Evolutionary conservation across 1,140 invertebrate species (phyloP).

Genomic region (Drosophila pandora): DNA sequence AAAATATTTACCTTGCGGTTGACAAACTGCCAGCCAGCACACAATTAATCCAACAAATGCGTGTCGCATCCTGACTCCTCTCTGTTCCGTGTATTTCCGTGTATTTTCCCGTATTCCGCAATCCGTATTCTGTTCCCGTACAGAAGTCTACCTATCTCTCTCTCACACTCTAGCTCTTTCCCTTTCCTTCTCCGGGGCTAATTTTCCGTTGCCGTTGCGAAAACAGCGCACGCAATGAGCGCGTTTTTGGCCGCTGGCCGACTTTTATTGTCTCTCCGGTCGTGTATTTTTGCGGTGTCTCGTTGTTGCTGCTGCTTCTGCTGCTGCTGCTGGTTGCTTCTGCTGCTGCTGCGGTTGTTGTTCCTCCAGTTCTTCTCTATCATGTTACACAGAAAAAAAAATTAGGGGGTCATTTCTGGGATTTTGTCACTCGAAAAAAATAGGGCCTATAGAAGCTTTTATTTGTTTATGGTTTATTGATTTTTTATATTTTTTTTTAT

Average conservation of each 20-base stretch:
- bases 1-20: constrained; percentile 83
- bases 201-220: constrained; percentile 66
- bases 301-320: constrained; percentile 22
- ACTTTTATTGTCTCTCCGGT: constrained; percentile 67
- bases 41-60: constrained; percentile 83
- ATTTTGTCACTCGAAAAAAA: background rate
- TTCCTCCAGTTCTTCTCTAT: constrained; percentile 21
- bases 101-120: constrained; percentile 15
- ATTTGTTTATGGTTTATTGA: no score
- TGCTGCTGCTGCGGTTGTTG: constrained; percentile 23
- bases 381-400: constrained; percentile 21
- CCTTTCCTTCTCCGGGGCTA: constrained; percentile 32
- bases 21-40: constrained; percentile 79
- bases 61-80: constrained; percentile 67
- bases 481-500: no score
- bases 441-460: no score
- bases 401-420: no score
- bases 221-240: constrained; percentile 77
- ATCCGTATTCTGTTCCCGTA: constrained; percentile 1
- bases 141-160: background rate
- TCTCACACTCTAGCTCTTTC: constrained; percentile 1
- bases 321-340: constrained; percentile 4
- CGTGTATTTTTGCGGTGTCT: constrained; percentile 42
- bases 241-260: constrained; percentile 76
- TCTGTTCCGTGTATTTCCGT: constrained; percentile 12